Evolutionary conservation across 2,888 invertebrate genomes (phyloP).

Genomic region (Phalera bucephala): DNA sequence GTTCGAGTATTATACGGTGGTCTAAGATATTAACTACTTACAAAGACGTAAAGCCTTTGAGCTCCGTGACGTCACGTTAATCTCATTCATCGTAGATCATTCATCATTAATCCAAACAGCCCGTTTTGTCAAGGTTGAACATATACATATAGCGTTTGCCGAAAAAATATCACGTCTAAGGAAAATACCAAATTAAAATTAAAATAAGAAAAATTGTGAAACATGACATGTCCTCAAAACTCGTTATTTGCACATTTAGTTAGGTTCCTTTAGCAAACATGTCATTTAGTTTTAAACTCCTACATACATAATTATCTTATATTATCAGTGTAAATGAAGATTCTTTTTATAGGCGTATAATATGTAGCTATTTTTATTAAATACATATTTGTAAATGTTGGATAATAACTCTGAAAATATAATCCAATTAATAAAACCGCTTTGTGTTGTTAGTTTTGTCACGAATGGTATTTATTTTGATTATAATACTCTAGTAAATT

Average conservation of each 20-base stretch:
- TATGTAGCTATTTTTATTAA: not conserved
- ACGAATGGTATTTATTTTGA: not conserved
- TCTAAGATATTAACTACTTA: not conserved
- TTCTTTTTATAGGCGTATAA: constrained; percentile 30
- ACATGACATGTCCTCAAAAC: too few relatives aligned
- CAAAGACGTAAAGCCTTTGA: constrained; percentile 50
- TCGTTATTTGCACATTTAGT: constrained; percentile 25
- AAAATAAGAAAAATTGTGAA: too few relatives aligned
- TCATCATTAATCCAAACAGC: constrained; percentile 66
- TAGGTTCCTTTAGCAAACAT: constrained; percentile 47
- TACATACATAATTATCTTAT: constrained; percentile 33
- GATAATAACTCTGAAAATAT: too few relatives aligned
- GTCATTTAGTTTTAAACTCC: constrained; percentile 48
- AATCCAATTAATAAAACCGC: too few relatives aligned
- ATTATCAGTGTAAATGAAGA: constrained; percentile 43
- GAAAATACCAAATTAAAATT: constrained; percentile 9
- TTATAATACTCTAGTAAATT: too few relatives aligned
- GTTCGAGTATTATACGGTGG: not conserved
- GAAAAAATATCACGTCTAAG: constrained; percentile 1
- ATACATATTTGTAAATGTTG: too few relatives aligned
- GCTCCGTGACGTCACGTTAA: constrained; percentile 53
- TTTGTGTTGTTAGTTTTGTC: not conserved
- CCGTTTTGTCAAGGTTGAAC: constrained; percentile 39
- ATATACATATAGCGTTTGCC: constrained; percentile 3
- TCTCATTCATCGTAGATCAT: constrained; percentile 51